phyloP scores from a whole-genome alignment of 2,888 invertebrate species.

The Tyria jacobaeae region DNA sequence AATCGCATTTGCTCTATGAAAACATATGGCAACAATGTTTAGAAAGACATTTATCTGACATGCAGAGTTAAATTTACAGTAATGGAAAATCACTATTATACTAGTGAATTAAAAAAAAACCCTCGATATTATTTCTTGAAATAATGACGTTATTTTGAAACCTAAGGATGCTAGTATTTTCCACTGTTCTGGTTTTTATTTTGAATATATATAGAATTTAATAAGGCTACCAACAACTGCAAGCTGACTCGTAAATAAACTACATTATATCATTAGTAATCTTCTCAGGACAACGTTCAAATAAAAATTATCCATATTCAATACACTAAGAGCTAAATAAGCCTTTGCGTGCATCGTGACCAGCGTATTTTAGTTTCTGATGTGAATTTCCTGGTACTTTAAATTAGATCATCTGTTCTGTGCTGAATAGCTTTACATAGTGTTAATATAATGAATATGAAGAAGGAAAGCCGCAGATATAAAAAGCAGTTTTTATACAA shows the following conservation, averaged over 20 bases:
- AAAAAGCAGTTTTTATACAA: too few species aligned
- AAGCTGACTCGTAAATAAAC: background rate
- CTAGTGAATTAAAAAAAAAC: too few species aligned
- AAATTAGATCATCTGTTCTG: background rate
- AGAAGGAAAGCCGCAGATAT: background rate
- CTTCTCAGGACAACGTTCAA: background rate
- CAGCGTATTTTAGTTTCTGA: background rate
- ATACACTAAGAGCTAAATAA: background rate
- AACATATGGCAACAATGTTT: too few species aligned
- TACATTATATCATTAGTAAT: background rate
- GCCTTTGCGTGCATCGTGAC: background rate
- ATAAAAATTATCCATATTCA: background rate
- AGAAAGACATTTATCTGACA: too few species aligned
- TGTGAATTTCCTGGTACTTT: background rate
- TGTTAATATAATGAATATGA: background rate
- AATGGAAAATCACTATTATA: too few species aligned
- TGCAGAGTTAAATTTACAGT: too few species aligned
- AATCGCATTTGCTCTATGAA: too few species aligned
- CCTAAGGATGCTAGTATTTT: too few species aligned
- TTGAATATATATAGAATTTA: too few species aligned
- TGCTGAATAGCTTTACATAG: background rate
- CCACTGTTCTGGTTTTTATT: too few species aligned
- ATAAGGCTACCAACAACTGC: background rate
- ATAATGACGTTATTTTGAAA: too few species aligned
- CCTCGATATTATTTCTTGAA: too few species aligned